Percentiles rank a stretch among this genome's conserved stretches.
These are phyloP conservation scores for Drosophila punjabiensis DNA, from an alignment of 1,140 invertebrate genomes.

Conservation along the genomic window DNA sequence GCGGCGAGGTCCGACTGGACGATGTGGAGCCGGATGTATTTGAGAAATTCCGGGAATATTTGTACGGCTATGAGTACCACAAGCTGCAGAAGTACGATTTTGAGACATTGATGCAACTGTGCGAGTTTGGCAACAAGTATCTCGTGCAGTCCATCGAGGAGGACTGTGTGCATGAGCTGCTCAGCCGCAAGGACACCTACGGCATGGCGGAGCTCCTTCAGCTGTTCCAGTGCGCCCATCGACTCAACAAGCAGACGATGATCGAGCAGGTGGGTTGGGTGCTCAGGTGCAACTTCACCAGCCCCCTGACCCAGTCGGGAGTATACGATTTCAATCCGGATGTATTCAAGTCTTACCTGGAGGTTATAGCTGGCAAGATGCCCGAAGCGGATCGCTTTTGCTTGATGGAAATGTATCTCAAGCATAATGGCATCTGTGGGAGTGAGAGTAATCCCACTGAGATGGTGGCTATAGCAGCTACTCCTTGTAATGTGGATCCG, in stretches of 20 bases:
- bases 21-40: slow-evolving; percentile 17
- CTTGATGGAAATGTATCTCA: slow-evolving; percentile 27
- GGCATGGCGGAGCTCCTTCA: slow-evolving; percentile 13
- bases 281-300: background rate
- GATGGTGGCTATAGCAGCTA: accelerated
- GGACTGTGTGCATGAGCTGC: slow-evolving; percentile 11
- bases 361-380: slow-evolving; percentile 4
- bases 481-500: background rate
- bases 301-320: slow-evolving; percentile 2
- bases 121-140: slow-evolving; percentile 32
- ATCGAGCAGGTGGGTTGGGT: slow-evolving; percentile 5
- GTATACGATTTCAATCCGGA: slow-evolving; percentile 7
- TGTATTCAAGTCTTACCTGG: slow-evolving; percentile 20
- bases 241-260: background rate
- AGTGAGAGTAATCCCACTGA: background rate
- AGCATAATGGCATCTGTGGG: background rate
- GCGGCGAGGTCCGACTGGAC: background rate
- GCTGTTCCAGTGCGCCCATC: slow-evolving; percentile 26
- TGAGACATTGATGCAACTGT: background rate
- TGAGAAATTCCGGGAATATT: slow-evolving; percentile 26
- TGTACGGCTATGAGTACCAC: slow-evolving; percentile 20
- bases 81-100: slow-evolving; percentile 19
- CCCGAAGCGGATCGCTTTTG: slow-evolving; percentile 14
- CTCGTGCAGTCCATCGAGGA: slow-evolving; percentile 23
- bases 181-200: background rate